phyloP scores from a whole-genome alignment of 2,888 invertebrate genomes.

The Scaptodrosophila latifasciaeformis region DNA sequence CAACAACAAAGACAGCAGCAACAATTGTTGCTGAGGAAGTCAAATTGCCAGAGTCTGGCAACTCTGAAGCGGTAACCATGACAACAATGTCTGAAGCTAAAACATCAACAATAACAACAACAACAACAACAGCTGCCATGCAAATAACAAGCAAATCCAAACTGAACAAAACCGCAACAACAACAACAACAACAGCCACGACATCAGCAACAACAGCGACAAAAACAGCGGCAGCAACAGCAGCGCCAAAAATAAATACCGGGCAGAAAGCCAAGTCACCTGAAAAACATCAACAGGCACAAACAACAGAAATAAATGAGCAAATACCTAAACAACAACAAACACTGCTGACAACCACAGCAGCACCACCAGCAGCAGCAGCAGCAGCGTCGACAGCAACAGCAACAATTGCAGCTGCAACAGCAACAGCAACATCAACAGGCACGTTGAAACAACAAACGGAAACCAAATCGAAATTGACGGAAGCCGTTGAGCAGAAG shows the following conservation, averaged over 20 bases:
- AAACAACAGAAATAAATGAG: conserved; percentile 42
- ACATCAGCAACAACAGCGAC: conserved; percentile 31
- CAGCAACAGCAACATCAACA: conserved; percentile 28
- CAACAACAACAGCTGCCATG: conserved; percentile 25
- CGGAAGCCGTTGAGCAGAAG: conserved; percentile 54
- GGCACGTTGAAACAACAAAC: conserved; percentile 49
- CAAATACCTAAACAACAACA: conserved; percentile 40
- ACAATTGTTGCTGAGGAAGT: not conserved
- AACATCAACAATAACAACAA: conserved; percentile 20
- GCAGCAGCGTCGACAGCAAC: conserved; percentile 19
- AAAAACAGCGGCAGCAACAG: conserved; percentile 42
- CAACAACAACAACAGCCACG: conserved; percentile 36
- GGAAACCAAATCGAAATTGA: conserved; percentile 57
- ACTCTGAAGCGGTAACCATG: conserved; percentile 15
- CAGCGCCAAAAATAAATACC: conserved; percentile 72
- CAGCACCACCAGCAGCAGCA: conserved; percentile 35
- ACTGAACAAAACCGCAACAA: conserved; percentile 26
- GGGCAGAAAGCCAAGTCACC: conserved; percentile 74
- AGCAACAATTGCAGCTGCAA: conserved; percentile 38
- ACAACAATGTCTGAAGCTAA: conserved; percentile 17
- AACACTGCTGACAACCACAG: conserved; percentile 45
- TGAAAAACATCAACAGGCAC: conserved; percentile 64
- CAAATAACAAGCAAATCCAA: conserved; percentile 31
- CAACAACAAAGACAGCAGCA: conserved; percentile 5
- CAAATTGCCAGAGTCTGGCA: not conserved